Evolutionary conservation across 1,140 invertebrate genomes (phyloP).

Genomic region (Drosophila novamexicana): DNA sequence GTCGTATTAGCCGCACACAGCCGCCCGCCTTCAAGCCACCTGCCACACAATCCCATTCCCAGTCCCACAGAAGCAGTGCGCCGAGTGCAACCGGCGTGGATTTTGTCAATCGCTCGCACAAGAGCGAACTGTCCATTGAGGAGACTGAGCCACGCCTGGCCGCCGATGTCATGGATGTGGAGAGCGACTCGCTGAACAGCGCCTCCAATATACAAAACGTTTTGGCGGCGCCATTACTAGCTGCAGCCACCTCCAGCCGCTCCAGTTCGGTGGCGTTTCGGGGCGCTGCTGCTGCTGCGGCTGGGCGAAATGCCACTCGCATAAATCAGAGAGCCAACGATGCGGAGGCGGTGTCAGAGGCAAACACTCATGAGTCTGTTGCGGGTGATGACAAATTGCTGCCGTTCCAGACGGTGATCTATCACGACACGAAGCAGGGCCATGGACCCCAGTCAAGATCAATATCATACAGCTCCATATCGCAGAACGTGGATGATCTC

Average conservation of each 20-base stretch:
- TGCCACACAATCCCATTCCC: background rate
- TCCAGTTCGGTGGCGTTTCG: conserved; percentile 51
- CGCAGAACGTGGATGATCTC: conserved; percentile 84
- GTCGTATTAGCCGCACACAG: conserved; percentile 37
- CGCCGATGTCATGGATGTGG: conserved; percentile 57
- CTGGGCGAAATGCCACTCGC: conserved; percentile 41
- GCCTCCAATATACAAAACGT: conserved; percentile 79
- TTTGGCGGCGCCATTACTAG: conserved; percentile 65
- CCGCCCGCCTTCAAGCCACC: conserved; percentile 2
- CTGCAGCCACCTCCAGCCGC: conserved; percentile 43
- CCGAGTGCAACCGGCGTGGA: conserved; percentile 50
- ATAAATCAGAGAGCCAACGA: conserved; percentile 51
- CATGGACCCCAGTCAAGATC: conserved; percentile 84
- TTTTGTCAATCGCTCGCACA: conserved; percentile 80
- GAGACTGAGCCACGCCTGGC: conserved; percentile 68
- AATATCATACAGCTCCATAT: conserved; percentile 85
- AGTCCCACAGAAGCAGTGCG: conserved; percentile 15
- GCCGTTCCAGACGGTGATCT: conserved; percentile 85
- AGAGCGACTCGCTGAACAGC: conserved; percentile 72
- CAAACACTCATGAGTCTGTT: conserved; percentile 18
- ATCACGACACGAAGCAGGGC: conserved; percentile 85
- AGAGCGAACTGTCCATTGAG: conserved; percentile 81
- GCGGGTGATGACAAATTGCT: conserved; percentile 56
- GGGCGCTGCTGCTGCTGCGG: conserved; percentile 30
- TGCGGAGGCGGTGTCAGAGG: conserved; percentile 11